Base-by-base conservation (phyloP, 2,888 invertebrate species). In the Melinaea marsaeus region DNA sequence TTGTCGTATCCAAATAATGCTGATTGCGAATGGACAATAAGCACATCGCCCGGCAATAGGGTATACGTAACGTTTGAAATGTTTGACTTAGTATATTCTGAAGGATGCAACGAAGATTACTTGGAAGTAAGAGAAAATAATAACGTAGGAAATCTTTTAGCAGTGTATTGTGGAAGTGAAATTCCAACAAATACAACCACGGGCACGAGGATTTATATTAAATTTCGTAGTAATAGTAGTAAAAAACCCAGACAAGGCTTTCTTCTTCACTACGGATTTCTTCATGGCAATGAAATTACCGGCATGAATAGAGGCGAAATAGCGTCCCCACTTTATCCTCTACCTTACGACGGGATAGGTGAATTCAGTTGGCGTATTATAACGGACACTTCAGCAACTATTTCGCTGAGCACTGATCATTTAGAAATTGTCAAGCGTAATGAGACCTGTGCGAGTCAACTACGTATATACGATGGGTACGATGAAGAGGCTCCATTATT, bases 21-120 rank as follows among this genome's bases (percentile, higher is more conserved):
- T 0, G 93, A 95, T 73, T 98, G 98, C 78, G 92, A 93, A 69
- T 98, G 97, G 97, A 76, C 74, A 47, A 70, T 88, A 61, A 77
- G 71, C 42, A 85, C 89, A 47, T 85, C 90, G 33, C 83, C 86
- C 72, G 98, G 98, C 11, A 97, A 95, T 79, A 90, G 86, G 69
- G 86, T 95, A 11, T 89, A 89, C 45, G 74, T 98, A 0, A 89
- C 90, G 13, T 94, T 98, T 77, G 91, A 92, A 71, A 83, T 88
- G 5, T 93, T 98, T 74, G 92, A 94, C 65, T 74, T 98, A 67
- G 93, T 94, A 70, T 80, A 88, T 7, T 95, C 95, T 3, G 94
- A 94, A 4, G 91, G 92, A 71, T 99, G 98, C 78, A 94, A 95
- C 74, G 92, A 93, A 54, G 98, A 98, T 81, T 98, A 95, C 80